A percentile compares a stretch with the other conserved stretches of the same genome.
phyloP scores from a whole-genome alignment of 2,888 invertebrate species.

The Pseudococcus longispinus region DNA sequence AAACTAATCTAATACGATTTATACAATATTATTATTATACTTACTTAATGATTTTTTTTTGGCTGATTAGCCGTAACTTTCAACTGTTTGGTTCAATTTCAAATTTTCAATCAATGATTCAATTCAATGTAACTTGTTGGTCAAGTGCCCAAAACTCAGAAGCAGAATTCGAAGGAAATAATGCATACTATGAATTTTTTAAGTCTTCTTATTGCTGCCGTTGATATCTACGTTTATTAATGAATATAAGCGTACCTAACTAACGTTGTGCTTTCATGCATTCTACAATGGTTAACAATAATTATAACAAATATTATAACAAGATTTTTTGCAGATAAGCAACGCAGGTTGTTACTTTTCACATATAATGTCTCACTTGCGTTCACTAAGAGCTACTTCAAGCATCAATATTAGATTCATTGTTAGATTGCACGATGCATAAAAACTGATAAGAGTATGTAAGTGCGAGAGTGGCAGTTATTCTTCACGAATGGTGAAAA shows the following conservation, averaged over 20 bases:
- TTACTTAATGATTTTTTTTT: no score
- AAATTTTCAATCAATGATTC: no score
- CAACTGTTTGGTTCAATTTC: no score
- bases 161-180: not conserved
- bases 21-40: no score
- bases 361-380: not conserved
- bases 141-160: no score
- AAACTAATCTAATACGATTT: no score
- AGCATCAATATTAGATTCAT: not conserved
- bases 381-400: not conserved
- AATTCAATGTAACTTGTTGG: no score
- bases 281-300: not conserved
- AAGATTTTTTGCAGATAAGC: conserved; percentile 1
- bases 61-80: no score
- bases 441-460: not conserved
- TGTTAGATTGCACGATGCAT: not conserved
- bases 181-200: not conserved
- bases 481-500: not conserved
- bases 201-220: not conserved
- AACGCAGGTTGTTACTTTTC: not conserved
- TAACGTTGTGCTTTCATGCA: conserved; percentile 5
- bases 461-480: not conserved
- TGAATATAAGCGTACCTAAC: not conserved
- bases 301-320: conserved; percentile 10
- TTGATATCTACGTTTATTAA: no score